Base-by-base conservation (phyloP, 2,113 vertebrate genomes). In the Chaetops frenatus region DNA sequence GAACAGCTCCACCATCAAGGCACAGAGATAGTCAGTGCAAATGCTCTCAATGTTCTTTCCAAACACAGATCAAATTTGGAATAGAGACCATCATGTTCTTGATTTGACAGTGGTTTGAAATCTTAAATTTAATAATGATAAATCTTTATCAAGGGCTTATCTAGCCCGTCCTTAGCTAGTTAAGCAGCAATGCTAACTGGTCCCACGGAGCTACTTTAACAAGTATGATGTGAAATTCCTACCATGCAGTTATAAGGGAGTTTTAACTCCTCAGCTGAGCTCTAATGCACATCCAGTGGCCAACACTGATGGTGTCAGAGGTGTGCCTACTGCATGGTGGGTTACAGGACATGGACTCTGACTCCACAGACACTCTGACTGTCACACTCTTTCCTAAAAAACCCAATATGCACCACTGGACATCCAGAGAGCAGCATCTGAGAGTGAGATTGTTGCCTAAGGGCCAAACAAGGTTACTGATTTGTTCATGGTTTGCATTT, bases 331-430 rank as follows among this genome's bases (percentile, higher is more conserved):
- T 25, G 13, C 19, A 16, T 24, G n/a, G 38, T 1, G 44, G 11
- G 18, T 27, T 44, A 20, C 15, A 40, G 4, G 45, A 64, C 28
- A 27, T 0, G 9, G 24, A 64, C 35, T 35, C 53, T 22, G 47
- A 71, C 25, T 44, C 24, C 33, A 67, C 0, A 0, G 50, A 71
- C 33, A 27, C 29, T n/a, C 10, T 36, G 12, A 48, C 19, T n/a
- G 15, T 6, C n/a, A 22, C 11, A 33, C 7, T 45, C 40, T 58
- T 33, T 27, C 48, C 9, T 36, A 36, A 67, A 67, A 71, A 81
- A n/a, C 11, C 21, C 38, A 47, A 80, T 36, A 47, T 0, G 4
- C 38, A 56, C 24, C 28, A 25, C 71, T 28, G 27, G 21, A 65
- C 70, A 45, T 20, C 22, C 3, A 7, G 28, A 29, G 9, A 86